Conservation (phyloP, 2,113 vertebrate species). For the Romanogobio albipinnatus region DNA sequence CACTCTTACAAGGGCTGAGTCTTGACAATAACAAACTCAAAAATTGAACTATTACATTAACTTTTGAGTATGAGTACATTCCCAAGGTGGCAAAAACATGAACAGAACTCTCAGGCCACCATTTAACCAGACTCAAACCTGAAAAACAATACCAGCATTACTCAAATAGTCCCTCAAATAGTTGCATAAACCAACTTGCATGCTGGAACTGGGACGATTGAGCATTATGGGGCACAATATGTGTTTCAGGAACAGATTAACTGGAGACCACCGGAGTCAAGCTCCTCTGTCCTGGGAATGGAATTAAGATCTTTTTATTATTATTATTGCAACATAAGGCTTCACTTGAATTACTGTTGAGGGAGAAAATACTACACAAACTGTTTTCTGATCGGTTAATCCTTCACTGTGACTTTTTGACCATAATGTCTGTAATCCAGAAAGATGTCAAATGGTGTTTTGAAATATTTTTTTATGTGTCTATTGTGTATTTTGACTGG, state of each 20-base stretch:
- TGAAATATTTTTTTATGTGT: background rate
- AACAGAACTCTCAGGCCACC: background rate
- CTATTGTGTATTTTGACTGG: background rate
- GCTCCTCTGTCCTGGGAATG: background rate
- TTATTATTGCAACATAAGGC: background rate
- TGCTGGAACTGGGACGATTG: background rate
- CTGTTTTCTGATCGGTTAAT: constrained; percentile 11
- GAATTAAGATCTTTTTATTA: background rate
- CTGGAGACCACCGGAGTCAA: background rate
- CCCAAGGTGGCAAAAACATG: background rate
- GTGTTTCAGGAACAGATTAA: background rate
- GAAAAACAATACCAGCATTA: background rate
- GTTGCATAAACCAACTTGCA: background rate
- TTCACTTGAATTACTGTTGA: constrained; percentile 7
- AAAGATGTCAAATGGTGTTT: background rate
- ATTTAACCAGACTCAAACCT: constrained; percentile 7
- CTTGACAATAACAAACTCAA: background rate
- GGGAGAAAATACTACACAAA: constrained; percentile 19
- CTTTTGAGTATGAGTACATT: background rate
- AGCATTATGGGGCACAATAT: constrained; percentile 6
- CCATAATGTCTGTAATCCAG: constrained; percentile 1
- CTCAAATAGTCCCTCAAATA: background rate
- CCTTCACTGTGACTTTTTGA: constrained; percentile 25
- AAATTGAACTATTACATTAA: background rate
- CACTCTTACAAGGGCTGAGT: background rate